Evolutionary conservation across 2,888 invertebrate genomes (phyloP).

Genomic region (Troglohyphantes excavatus): DNA sequence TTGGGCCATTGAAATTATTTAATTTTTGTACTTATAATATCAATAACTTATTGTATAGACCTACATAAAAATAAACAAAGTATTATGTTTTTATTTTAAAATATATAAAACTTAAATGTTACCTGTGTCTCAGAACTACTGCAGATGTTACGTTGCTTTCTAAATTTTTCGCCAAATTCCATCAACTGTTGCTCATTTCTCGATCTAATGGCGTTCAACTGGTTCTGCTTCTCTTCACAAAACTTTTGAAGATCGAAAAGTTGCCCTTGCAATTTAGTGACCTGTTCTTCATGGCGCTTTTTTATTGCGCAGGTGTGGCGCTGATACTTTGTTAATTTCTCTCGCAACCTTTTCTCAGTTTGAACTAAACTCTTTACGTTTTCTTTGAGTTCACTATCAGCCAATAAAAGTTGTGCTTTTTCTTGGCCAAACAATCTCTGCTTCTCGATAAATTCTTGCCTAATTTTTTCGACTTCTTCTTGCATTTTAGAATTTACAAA

Average conservation of each 20-base stretch:
- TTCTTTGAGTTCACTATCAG: neutral
- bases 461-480: conserved; percentile 23
- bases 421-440: conserved; percentile 39
- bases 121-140: conserved; percentile 36
- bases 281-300: conserved; percentile 30
- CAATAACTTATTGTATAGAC: too few species aligned
- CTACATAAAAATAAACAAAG: too few species aligned
- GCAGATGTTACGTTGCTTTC: neutral
- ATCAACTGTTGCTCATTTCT: conserved; percentile 17
- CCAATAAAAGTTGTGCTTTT: neutral
- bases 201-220: neutral
- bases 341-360: conserved; percentile 40
- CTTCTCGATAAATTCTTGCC: conserved; percentile 11
- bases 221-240: conserved; percentile 37
- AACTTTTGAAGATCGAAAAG: conserved; percentile 33
- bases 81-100: neutral
- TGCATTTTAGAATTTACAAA: neutral
- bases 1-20: too few species aligned
- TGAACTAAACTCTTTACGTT: conserved; percentile 15
- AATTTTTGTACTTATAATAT: too few species aligned
- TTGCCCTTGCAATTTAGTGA: neutral
- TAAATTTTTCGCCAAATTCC: neutral
- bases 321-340: conserved; percentile 56
- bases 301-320: conserved; percentile 6
- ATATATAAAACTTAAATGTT: neutral